phyloP scores from a whole-genome alignment of 2,888 invertebrate genomes.

The Romanomermis culicivorax region DNA sequence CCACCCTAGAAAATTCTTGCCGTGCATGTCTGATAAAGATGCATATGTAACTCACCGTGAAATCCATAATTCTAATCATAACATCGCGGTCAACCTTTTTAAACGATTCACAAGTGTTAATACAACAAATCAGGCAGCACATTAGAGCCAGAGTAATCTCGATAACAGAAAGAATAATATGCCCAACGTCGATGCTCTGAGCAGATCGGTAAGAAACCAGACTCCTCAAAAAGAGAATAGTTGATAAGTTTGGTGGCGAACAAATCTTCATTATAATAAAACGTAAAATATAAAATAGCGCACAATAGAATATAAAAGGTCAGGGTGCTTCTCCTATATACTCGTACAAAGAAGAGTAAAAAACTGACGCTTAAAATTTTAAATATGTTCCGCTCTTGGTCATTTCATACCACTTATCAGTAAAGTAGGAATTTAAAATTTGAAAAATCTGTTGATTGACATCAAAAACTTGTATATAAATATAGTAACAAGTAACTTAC shows the following conservation, averaged over 20 bases:
- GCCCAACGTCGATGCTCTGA: neutral
- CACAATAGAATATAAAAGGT: neutral
- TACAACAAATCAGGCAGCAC: neutral
- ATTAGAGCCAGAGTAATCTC: neutral
- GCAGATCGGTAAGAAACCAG: neutral
- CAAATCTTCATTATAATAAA: neutral
- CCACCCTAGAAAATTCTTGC: too few relatives aligned
- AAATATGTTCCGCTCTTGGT: too few relatives aligned
- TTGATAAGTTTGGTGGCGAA: neutral
- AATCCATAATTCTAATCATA: neutral
- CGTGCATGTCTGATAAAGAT: too few relatives aligned
- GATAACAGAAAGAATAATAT: neutral
- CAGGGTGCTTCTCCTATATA: neutral
- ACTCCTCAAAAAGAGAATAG: neutral
- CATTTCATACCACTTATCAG: too few relatives aligned
- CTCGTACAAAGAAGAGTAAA: too few relatives aligned
- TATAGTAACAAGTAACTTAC: neutral
- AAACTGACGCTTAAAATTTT: too few relatives aligned
- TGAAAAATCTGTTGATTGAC: too few relatives aligned
- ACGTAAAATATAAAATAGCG: neutral
- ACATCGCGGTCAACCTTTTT: neutral
- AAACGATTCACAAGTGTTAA: neutral
- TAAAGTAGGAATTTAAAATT: too few relatives aligned
- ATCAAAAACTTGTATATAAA: too few relatives aligned
- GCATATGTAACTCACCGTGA: constrained; percentile 4